Evolutionary conservation across 1,140 invertebrate species (phyloP).

Genomic region (Linepithema humile): DNA sequence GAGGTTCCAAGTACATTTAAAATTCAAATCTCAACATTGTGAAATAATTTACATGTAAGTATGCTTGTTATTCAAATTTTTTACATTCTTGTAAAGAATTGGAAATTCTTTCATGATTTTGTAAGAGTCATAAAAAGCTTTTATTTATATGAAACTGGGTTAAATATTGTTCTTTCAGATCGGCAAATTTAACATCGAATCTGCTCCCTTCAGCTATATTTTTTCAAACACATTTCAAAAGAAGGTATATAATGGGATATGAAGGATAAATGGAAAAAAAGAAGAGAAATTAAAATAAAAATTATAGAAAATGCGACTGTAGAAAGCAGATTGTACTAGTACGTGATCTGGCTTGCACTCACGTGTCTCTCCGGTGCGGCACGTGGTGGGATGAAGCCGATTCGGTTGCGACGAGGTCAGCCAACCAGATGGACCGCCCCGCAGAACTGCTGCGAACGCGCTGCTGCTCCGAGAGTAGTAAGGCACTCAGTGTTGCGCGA

Average conservation of each 20-base stretch:
- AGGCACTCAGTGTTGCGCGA: too few relatives aligned
- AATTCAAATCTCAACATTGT: too few relatives aligned
- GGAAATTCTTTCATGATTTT: too few relatives aligned
- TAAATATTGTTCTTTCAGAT: background rate
- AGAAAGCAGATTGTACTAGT: background rate
- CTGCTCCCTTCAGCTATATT: background rate
- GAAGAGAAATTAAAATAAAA: background rate
- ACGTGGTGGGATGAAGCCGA: background rate
- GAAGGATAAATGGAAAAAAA: background rate
- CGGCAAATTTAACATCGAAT: background rate
- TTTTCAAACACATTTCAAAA: background rate
- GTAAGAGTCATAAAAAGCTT: too few relatives aligned
- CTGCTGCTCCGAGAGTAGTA: too few relatives aligned
- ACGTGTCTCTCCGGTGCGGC: constrained; percentile 28
- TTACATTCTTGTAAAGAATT: too few relatives aligned
- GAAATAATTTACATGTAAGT: too few relatives aligned
- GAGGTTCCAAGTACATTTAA: too few relatives aligned
- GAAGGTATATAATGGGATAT: background rate
- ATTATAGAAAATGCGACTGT: background rate
- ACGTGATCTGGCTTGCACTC: background rate
- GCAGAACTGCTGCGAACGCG: constrained; percentile 24
- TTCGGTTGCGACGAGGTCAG: constrained; percentile 7
- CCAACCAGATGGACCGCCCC: constrained; percentile 11
- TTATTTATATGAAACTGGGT: background rate
- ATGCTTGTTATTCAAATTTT: too few relatives aligned